phyloP scores from a whole-genome alignment of 2,888 invertebrate genomes.

The Diplazon laetatorius region DNA sequence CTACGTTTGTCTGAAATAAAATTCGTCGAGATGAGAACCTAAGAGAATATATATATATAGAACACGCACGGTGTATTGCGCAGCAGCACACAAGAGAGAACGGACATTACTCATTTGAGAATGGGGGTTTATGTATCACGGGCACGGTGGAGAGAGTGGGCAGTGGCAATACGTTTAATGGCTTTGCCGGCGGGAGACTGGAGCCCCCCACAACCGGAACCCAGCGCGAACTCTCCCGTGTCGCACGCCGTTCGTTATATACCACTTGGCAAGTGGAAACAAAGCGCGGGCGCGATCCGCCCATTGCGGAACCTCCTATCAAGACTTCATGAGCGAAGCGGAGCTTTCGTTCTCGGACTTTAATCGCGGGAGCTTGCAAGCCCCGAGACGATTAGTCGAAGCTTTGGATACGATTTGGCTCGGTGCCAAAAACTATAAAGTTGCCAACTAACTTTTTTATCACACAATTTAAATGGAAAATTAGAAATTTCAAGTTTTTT shows the following conservation, averaged over 20 bases:
- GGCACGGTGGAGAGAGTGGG: constrained; percentile 18
- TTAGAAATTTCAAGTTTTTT: too few species aligned
- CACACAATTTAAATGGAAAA: too few species aligned
- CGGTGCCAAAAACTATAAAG: constrained; percentile 6
- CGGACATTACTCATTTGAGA: constrained; percentile 58
- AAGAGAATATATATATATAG: constrained; percentile 9
- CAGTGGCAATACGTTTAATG: constrained; percentile 56
- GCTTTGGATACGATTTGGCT: neutral
- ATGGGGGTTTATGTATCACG: constrained; percentile 52
- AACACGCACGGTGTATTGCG: neutral
- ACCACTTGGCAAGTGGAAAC: constrained; percentile 67
- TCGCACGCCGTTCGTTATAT: constrained; percentile 50
- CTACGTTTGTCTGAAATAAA: constrained; percentile 37
- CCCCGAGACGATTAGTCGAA: neutral
- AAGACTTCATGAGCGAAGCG: constrained; percentile 60
- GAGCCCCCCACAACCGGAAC: constrained; percentile 14
- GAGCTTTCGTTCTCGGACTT: constrained; percentile 33
- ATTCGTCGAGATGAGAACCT: constrained; percentile 40
- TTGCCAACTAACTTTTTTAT: too few species aligned
- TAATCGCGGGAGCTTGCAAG: constrained; percentile 23
- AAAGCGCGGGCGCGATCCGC: constrained; percentile 70
- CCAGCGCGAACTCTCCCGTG: constrained; percentile 17
- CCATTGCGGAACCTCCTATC: constrained; percentile 64
- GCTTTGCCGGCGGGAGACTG: constrained; percentile 50
- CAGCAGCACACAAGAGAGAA: constrained; percentile 22